Percentiles rank a stretch among this genome's conserved stretches.
These are phyloP conservation scores for Acronicta psi DNA, from an alignment of 2,888 invertebrate species.

Conservation along the genomic window DNA sequence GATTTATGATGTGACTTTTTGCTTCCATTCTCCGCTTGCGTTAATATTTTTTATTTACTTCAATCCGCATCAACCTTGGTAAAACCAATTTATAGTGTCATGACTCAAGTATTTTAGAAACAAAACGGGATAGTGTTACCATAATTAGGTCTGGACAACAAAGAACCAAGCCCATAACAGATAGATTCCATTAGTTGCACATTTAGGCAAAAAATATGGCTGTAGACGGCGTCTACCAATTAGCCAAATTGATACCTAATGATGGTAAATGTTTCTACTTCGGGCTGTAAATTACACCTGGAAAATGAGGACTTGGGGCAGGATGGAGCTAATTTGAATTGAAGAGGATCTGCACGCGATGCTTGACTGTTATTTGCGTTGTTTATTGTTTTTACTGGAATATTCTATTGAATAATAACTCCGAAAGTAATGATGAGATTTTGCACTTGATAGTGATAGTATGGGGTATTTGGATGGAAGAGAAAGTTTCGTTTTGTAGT, in stretches of 20 bases:
- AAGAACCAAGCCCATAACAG: constrained; percentile 48
- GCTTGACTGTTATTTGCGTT: constrained; percentile 57
- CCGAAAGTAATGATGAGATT: not conserved
- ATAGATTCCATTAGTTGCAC: constrained; percentile 44
- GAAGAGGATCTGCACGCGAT: constrained; percentile 69
- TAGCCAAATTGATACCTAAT: constrained; percentile 70
- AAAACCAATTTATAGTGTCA: constrained; percentile 23
- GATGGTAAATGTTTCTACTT: constrained; percentile 48
- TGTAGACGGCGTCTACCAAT: constrained; percentile 56
- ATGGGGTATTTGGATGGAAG: too few species aligned
- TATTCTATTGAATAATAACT: constrained; percentile 19
- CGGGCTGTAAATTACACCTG: constrained; percentile 58
- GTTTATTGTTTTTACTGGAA: constrained; percentile 32
- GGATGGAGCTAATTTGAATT: constrained; percentile 61
- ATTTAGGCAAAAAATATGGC: constrained; percentile 45
- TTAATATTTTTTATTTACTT: constrained; percentile 12
- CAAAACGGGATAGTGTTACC: constrained; percentile 20
- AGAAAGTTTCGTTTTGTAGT: too few species aligned
- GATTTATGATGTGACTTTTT: constrained; percentile 21
- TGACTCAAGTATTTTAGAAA: constrained; percentile 32
- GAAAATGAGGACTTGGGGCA: constrained; percentile 63
- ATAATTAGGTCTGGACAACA: constrained; percentile 41
- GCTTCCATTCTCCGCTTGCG: constrained; percentile 2
- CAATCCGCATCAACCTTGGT: constrained; percentile 24
- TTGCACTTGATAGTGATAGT: constrained; percentile 7